Evolutionary conservation across 1,140 invertebrate genomes (phyloP), one percentile per base, ranked within the genome.

Genomic region (Akabosia matsudoensis): DNA sequence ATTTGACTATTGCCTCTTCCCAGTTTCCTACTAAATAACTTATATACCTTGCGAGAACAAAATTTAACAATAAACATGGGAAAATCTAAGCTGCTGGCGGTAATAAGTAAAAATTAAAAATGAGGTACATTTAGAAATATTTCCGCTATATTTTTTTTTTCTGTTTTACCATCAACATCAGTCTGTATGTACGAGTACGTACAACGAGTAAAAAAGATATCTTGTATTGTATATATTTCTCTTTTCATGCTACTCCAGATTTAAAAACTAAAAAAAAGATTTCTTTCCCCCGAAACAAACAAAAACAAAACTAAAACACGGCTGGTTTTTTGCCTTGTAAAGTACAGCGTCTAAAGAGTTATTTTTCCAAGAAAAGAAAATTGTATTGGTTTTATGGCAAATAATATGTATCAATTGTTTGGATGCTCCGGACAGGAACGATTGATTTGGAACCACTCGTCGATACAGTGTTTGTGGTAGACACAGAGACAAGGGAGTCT

Each of bases 401-500:
- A 70, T 13, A 70, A 70, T 33, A 26, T 33, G 14, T 70, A 70
- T 70, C 33, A 70, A 70, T 70, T 76, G 34, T 76, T 71, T 54
- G 74, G 74, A 7, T 51, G 74, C 24, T 97, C 95, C 34, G 95
- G 95, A 88, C 95, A 98, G 80, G 93, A 96, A 85, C 95, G 91
- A 89, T 97, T 97, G 83, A 97, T 93, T 88, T 97, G 93, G 88
- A 97, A 97, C 96, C 96, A 97, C 86, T 93, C 91, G 87, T 97
- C 95, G 86, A 97, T 96, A 88, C 95, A 97, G 85, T 93, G 91
- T 90, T 99, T 99, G 87, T 99, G 97, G 87, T 99, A 99, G 89
- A 99, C 97, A 90, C 97, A 99, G 80, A 99, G 91, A 88, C 97
- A 99, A 83, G 97, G 97, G 85, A 99, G 90, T 84, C 97, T 91